Percentiles rank a stretch among this genome's conserved stretches.
phyloP scores from a whole-genome alignment of 1,140 invertebrate genomes.

The Philopotamus ludificatus region DNA sequence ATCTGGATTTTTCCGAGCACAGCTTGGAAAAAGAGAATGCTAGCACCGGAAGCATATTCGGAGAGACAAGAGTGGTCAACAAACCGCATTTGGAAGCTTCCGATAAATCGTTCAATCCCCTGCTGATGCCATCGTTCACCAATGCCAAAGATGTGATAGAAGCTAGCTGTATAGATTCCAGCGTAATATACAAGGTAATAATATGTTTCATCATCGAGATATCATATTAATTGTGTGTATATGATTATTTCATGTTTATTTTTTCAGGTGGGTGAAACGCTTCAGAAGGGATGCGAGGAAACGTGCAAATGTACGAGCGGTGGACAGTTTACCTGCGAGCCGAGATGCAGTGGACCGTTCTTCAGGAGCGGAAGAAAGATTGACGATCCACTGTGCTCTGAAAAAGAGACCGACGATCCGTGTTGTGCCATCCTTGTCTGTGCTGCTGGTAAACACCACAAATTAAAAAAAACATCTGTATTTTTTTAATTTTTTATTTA shows the following conservation, averaged over 20 bases:
- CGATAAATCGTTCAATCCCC: constrained; percentile 33
- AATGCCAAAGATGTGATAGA: constrained; percentile 47
- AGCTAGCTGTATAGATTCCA: constrained; percentile 45
- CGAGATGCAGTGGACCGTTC: constrained; percentile 63
- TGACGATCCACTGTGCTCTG: constrained; percentile 71
- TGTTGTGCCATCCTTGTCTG: constrained; percentile 75
- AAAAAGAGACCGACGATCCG: constrained; percentile 68
- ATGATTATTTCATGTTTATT: background rate
- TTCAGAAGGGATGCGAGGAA: constrained; percentile 69
- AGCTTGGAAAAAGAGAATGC: constrained; percentile 35
- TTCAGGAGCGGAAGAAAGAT: constrained; percentile 62
- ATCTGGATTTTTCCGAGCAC: constrained; percentile 42
- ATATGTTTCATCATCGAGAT: no score
- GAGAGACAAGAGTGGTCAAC: constrained; percentile 32
- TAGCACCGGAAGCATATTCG: constrained; percentile 32
- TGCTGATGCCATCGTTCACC: constrained; percentile 45
- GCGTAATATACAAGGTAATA: constrained; percentile 48
- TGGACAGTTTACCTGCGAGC: constrained; percentile 66
- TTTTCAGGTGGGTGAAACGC: constrained; percentile 61
- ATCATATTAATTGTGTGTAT: background rate
- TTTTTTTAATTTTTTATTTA: background rate
- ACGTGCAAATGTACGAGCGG: constrained; percentile 63
- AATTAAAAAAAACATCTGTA: background rate
- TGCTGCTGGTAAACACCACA: constrained; percentile 49
- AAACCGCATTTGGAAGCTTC: constrained; percentile 29